Conservation (phyloP, 2,113 vertebrate species). For the Miniopterus natalensis region DNA sequence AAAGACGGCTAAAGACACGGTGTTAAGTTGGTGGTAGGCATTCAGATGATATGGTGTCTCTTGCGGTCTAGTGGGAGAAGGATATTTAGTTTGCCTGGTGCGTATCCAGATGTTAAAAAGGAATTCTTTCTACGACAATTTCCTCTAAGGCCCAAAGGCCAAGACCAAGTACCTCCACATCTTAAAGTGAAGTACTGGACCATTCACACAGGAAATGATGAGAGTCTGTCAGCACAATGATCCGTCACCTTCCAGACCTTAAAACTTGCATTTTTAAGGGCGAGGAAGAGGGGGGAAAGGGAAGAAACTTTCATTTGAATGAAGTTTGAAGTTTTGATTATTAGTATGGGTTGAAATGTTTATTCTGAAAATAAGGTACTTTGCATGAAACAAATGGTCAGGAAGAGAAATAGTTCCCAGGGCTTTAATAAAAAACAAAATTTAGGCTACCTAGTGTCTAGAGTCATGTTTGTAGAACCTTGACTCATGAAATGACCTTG, state of each 20-base stretch:
- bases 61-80: not conserved
- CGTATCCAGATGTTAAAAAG: not conserved
- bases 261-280: not conserved
- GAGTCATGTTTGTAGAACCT: not conserved
- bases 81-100: not conserved
- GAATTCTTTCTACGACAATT: not conserved
- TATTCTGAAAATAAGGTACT: not conserved
- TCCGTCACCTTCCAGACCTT: not conserved
- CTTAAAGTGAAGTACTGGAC: not conserved
- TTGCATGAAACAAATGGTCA: conserved; percentile 11
- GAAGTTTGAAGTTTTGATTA: not conserved
- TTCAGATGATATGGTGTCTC: not conserved
- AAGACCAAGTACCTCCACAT: not conserved
- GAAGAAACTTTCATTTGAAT: not conserved
- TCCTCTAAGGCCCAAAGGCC: not conserved
- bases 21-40: not conserved
- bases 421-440: not conserved
- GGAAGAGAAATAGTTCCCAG: not conserved
- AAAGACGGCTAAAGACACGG: not conserved
- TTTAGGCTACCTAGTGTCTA: not conserved
- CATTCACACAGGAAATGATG: not conserved
- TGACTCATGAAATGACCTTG: not conserved
- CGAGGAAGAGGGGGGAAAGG: not conserved
- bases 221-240: not conserved
- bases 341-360: not conserved